Percentiles rank a stretch among this genome's conserved stretches.
Conservation (phyloP, 1,140 invertebrate genomes). For the Lepidotrigona ventralis region DNA sequence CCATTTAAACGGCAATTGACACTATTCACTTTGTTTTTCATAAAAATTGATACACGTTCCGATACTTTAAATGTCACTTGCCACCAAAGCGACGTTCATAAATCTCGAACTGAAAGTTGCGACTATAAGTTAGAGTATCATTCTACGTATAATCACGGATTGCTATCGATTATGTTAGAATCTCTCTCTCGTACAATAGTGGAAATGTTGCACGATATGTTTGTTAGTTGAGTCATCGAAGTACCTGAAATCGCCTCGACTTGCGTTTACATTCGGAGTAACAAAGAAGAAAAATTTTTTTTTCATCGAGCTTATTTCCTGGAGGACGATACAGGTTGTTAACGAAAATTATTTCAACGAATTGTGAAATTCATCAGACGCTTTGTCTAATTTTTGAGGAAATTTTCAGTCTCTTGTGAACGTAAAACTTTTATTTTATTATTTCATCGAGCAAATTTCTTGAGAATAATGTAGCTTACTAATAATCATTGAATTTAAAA, state of each 20-base stretch:
- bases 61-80: slow-evolving; percentile 15
- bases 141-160: background rate
- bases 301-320: background rate
- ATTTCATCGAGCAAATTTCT: background rate
- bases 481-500: background rate
- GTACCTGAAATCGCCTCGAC: background rate
- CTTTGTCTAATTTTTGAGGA: background rate
- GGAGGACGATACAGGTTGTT: background rate
- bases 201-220: slow-evolving; percentile 7
- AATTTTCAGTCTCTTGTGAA: background rate
- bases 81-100: slow-evolving; percentile 3
- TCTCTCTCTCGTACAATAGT: slow-evolving; percentile 2
- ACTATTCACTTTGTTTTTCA: background rate
- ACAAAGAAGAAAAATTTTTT: background rate
- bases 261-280: background rate
- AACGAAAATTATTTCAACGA: background rate
- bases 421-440: background rate
- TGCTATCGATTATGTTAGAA: slow-evolving; percentile 7
- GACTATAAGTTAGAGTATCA: slow-evolving; percentile 3
- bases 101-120: slow-evolving; percentile 3
- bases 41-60: slow-evolving; percentile 9
- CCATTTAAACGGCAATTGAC: background rate
- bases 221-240: slow-evolving; percentile 5
- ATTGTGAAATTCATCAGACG: background rate
- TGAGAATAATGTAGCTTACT: background rate